Percentiles rank a stretch among this genome's conserved stretches.
Conservation (phyloP, 2,888 invertebrate species). For the Drosophila colorata region DNA sequence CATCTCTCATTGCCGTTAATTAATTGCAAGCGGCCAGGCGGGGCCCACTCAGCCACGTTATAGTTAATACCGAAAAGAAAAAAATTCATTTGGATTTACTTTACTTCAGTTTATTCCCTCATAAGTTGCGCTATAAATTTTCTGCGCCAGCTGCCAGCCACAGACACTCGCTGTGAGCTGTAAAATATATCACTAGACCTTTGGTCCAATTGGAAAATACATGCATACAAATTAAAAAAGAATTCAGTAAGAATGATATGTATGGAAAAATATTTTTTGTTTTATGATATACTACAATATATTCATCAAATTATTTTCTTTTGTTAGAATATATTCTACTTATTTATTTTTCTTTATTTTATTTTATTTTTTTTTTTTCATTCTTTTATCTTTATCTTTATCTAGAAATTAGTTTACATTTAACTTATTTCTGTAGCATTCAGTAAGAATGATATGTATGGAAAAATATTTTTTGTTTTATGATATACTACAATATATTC, state of each 20-base stretch:
- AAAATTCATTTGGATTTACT: conserved; percentile 48
- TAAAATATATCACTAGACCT: neutral
- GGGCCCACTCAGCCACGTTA: conserved; percentile 40
- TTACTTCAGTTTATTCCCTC: conserved; percentile 30
- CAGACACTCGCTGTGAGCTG: conserved; percentile 3
- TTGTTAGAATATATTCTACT: no score
- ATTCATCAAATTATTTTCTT: no score
- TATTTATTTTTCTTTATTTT: no score
- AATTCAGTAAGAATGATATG: no score
- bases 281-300: no score
- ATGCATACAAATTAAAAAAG: neutral
- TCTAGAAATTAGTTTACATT: neutral
- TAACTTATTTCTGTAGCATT: no score
- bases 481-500: no score
- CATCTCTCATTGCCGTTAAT: conserved; percentile 78
- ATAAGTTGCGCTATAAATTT: conserved; percentile 42
- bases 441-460: no score
- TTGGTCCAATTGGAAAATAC: neutral
- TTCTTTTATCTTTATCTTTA: neutral
- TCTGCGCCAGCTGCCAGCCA: conserved; percentile 29
- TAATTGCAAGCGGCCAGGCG: conserved; percentile 74
- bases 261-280: no score
- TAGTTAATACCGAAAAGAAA: conserved; percentile 17
- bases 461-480: no score
- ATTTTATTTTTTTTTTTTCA: neutral